These are phyloP conservation scores for Strongylocentrotus purpuratus DNA, from an alignment of 35 echinoderm and acorn worm genomes.

Conservation along the genomic window DNA sequence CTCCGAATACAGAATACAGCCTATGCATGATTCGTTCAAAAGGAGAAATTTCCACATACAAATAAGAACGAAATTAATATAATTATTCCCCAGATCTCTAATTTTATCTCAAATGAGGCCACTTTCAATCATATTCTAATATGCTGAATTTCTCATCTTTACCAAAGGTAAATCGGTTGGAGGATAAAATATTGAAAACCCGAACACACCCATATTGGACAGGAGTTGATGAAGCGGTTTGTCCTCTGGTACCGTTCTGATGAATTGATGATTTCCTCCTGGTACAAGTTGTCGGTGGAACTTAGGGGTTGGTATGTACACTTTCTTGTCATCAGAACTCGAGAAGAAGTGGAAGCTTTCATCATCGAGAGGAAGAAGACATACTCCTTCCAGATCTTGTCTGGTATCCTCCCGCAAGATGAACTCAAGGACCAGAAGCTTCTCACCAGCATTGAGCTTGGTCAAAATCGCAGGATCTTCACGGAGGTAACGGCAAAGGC, in stretches of 20 bases:
- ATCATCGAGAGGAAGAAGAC: constrained; percentile 31
- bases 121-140: neutral
- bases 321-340: neutral
- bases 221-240: neutral
- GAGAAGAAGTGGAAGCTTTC: neutral
- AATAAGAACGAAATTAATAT: too few species aligned
- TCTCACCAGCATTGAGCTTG: neutral
- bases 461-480: neutral
- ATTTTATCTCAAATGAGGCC: neutral
- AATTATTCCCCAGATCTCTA: too few species aligned
- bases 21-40: too few species aligned
- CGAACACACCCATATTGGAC: neutral
- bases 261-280: neutral
- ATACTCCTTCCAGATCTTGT: neutral
- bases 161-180: neutral
- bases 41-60: too few species aligned
- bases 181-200: neutral
- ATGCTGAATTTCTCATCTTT: neutral
- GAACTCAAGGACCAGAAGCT: constrained; percentile 22
- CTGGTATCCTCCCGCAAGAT: neutral
- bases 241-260: neutral
- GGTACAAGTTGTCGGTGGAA: constrained; percentile 15
- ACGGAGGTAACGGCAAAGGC: neutral
- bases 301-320: constrained; percentile 32
- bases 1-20: neutral